Base-by-base conservation (phyloP, 1,140 invertebrate species). In the Zaprionus nigranus region DNA sequence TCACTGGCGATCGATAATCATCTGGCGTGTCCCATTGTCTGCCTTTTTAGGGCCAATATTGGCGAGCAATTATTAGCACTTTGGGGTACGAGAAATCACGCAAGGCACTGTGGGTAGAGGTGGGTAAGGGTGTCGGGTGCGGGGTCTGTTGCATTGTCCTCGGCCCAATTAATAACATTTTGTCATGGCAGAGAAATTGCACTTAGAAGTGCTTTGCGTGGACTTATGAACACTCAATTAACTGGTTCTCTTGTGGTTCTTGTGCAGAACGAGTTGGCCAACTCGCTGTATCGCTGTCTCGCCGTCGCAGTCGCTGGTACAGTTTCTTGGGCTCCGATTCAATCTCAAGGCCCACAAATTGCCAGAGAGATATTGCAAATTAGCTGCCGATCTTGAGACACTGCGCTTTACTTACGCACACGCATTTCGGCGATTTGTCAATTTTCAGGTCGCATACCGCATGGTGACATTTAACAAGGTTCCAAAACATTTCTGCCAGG, bases 381-480 rank as follows among this genome's bases (percentile, higher is more conserved):
- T 86, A 82, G 67, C 54, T 34, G 54, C 12, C 61, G 67, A 65
- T 75, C 51, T 59, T 57, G 51, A 62, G 53, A 38, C 22, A 38
- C n/a, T 22, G 59, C 11, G 24, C 24, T 54, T 28, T 17, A 56
- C 58, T 58, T 53, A 73, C 69, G 58, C 71, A 79, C 80, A 87
- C 85, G 85, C 84, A 79, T 74, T 90, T 85, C 26, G 67, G 78
- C 81, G 84, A 87, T 88, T 87, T 87, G 88, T 87, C 84, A 87
- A 76, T 81, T 87, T 75, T 84, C 85, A 88, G 86, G 81, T 79
- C 81, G 82, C 85, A 88, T 84, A 88, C 84, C 81, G 51, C 65
- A 74, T 76, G 79, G 78, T 88, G 84, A 88, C 84, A 88, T 85
- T 88, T 88, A 87, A 88, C 85, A 88, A 88, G 84, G 84, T 87